Percentiles rank a stretch among this genome's conserved stretches.
phyloP scores from a whole-genome alignment of 2,888 invertebrate genomes.

The Choristoneura rosaceana region DNA sequence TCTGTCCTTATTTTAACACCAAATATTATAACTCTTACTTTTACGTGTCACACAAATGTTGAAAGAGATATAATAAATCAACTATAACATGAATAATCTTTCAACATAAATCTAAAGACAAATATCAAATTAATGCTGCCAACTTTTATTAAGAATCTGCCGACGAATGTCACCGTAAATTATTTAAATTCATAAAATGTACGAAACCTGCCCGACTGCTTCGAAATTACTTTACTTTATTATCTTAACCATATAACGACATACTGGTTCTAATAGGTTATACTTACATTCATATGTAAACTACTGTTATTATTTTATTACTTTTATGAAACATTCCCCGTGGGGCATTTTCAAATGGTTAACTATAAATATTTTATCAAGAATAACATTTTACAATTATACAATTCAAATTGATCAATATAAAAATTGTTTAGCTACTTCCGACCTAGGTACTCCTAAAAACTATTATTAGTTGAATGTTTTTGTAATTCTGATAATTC shows the following conservation, averaged over 20 bases:
- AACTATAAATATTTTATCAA: too few species aligned
- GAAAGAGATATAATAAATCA: conserved; percentile 17
- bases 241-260: neutral
- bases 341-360: too few species aligned
- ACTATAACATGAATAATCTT: conserved; percentile 16
- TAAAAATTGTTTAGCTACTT: too few species aligned
- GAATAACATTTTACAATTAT: too few species aligned
- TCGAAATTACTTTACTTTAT: neutral
- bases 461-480: too few species aligned
- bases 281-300: too few species aligned
- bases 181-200: conserved; percentile 18
- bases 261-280: too few species aligned
- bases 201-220: neutral
- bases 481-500: too few species aligned
- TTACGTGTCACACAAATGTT: neutral
- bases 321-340: too few species aligned
- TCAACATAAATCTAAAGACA: conserved; percentile 17
- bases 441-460: too few species aligned
- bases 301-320: too few species aligned
- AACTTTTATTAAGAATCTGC: conserved; percentile 20
- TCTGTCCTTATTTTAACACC: neutral
- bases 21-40: neutral
- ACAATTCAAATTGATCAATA: too few species aligned
- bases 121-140: conserved; percentile 13
- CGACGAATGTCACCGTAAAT: conserved; percentile 29